Evolutionary conservation across 1,140 invertebrate species (phyloP), one percentile per base, ranked within the genome.

Genomic region (Rhagoletis pomonella): DNA sequence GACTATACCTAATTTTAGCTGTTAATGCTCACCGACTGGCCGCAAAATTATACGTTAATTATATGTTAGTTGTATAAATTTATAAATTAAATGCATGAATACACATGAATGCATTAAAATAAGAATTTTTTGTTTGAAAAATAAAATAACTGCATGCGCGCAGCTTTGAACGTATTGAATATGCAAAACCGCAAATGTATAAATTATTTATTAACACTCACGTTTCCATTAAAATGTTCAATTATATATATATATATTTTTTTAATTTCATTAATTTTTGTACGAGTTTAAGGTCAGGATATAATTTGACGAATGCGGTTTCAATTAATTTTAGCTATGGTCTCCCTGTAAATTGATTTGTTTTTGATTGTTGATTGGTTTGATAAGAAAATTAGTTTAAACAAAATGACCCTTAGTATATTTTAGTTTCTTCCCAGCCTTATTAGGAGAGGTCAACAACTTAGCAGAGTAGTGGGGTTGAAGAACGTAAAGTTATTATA

Each of bases 61-160:
- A 55, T 81, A 81, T 55, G 9, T 81, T 81, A 81, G 55, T 81
- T 55, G n/a, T 55, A 81, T 81, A 81, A 58, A 81, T 55, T 55
- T 81, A 55, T 19, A 81, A 81, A 55, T 81, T 9, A 5, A 81
- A 81, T 10, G 47, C 73, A 29, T 55, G 17, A 50, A 4, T 3
- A 29, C n/a, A 55, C 50, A 19, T 50, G 19, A 58, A 9, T 17
- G 73, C 50, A 58, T 55, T 29, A 9, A 0, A 47, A 77, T 77
- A 47, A 47, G 29, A 73, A 39, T 14, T 81, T 29, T 55, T 55
- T 55, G 0, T 55, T 9, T 55, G 44, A 10, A 44, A 64, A 19
- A 4, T 39, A 67, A 67, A 29, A 67, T 67, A n/a, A 2, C 3
- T 67, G 19, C 12, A 3, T 67, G 2, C 39, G 64, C 19, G 1